Evolutionary conservation across 2,888 invertebrate species (phyloP).

Genomic region (Hemaris fuciformis): DNA sequence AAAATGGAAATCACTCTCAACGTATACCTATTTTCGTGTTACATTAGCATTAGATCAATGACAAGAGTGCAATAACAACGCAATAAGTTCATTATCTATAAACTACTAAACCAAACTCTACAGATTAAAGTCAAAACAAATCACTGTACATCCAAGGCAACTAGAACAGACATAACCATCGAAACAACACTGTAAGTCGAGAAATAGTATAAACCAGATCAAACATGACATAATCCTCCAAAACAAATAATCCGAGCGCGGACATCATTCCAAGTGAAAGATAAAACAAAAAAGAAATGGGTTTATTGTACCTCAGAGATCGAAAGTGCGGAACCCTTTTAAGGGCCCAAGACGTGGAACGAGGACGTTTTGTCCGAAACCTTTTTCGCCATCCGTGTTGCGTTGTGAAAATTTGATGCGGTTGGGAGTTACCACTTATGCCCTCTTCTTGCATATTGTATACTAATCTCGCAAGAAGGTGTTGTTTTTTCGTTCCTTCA

Average conservation of each 20-base stretch:
- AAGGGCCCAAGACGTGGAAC: constrained; percentile 38
- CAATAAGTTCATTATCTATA: no score
- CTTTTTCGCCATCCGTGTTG: constrained; percentile 36
- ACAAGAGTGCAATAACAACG: no score
- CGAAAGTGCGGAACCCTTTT: constrained; percentile 57
- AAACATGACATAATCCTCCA: constrained; percentile 11
- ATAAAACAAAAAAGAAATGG: constrained; percentile 59
- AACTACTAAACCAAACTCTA: no score
- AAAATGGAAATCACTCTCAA: no score
- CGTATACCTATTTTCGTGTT: no score
- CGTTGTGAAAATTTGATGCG: constrained; percentile 54
- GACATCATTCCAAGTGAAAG: constrained; percentile 42
- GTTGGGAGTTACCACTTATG: constrained; percentile 44
- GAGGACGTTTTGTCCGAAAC: constrained; percentile 58
- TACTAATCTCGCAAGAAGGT: constrained; percentile 22
- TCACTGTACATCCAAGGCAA: not conserved
- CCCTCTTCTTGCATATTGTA: constrained; percentile 44
- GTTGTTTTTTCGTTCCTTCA: constrained; percentile 9
- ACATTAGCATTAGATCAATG: no score
- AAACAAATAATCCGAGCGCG: constrained; percentile 37
- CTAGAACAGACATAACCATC: not conserved
- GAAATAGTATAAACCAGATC: not conserved
- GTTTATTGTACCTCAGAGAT: constrained; percentile 59
- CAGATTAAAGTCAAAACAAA: not conserved
- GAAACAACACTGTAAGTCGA: not conserved